These are phyloP conservation scores for Lasiommata megera DNA, from an alignment of 2,888 invertebrate species.

Conservation along the genomic window DNA sequence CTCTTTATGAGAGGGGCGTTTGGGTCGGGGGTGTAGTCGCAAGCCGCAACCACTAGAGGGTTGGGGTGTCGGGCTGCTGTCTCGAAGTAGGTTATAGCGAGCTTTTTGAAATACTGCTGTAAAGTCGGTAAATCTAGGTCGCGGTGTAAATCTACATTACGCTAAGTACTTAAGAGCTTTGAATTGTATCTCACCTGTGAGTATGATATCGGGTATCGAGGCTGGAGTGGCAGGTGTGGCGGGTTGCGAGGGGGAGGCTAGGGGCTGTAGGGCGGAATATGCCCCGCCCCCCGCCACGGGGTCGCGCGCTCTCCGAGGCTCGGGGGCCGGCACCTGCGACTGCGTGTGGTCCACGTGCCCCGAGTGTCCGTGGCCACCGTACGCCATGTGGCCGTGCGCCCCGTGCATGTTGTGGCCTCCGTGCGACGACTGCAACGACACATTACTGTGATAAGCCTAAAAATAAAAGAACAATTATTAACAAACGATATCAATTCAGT, in stretches of 20 bases:
- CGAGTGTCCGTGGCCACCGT: conserved; percentile 38
- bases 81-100: no score
- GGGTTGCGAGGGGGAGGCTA: conserved; percentile 48
- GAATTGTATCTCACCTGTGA: conserved; percentile 82
- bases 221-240: conserved; percentile 86
- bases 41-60: no score
- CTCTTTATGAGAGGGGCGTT: no score
- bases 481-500: no score
- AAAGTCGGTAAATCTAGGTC: no score
- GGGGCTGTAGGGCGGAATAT: conserved; percentile 74
- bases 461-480: not conserved
- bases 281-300: conserved; percentile 80
- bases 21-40: no score
- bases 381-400: conserved; percentile 12
- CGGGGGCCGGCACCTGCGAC: conserved; percentile 30
- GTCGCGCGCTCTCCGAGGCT: conserved; percentile 50
- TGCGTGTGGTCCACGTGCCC: conserved; percentile 33
- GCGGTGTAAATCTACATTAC: no score
- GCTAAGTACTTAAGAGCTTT: no score
- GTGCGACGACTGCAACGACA: conserved; percentile 34
- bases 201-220: conserved; percentile 91
- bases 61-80: no score
- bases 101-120: no score
- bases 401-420: conserved; percentile 17
- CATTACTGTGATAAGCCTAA: conserved; percentile 1